Base-by-base conservation (phyloP, 2,113 vertebrate genomes). In the Porphyrio hochstetteri region DNA sequence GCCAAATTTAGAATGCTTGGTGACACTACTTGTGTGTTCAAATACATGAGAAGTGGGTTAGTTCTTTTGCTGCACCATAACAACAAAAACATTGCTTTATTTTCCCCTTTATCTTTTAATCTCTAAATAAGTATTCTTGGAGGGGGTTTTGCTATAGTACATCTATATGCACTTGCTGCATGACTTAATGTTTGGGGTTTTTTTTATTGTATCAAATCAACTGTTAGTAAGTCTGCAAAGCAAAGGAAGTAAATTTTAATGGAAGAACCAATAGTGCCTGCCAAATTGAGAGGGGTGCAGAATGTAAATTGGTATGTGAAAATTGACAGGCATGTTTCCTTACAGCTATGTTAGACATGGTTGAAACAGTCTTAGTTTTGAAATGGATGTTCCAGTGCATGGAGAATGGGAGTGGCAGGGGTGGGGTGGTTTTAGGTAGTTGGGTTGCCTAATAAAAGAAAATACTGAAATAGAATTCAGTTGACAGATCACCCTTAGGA, bases 321-420 rank as follows among this genome's bases (percentile, higher is more conserved):
- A 69, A 93, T 59, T 2, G 9, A n/a, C 71, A 83, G 87, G 68
- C 70, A 88, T 76, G 35, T 91, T 96, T 95, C 44, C 36, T 72
- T 82, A 33, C 46, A 67, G 59, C 88, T 44, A 2, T 63, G 9
- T 48, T n/a, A 72, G 89, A 53, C 23, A 2, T n/a, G 40, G 69
- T 72, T 93, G 81, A 94, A 96, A 95, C 72, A 92, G 65, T 68
- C 48, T 71, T 68, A 82, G 53, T 96, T 95, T 55, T 91, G 70
- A 93, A 91, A 69, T 86, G 80, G 83, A 93, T 82, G 35, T 96
- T 94, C 53, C 52, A 76, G 80, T 75, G 65, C n/a, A 40, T 15
- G 53, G 52, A 72, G 83, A 64, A 82, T 81, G 65, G 92, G 94
- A 96, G 91, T 94, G 91, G 86, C 69, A 93, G 48, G 79, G 89